Evolutionary conservation across 2,113 vertebrate species (phyloP).

Genomic region (Urocitellus parryii): DNA sequence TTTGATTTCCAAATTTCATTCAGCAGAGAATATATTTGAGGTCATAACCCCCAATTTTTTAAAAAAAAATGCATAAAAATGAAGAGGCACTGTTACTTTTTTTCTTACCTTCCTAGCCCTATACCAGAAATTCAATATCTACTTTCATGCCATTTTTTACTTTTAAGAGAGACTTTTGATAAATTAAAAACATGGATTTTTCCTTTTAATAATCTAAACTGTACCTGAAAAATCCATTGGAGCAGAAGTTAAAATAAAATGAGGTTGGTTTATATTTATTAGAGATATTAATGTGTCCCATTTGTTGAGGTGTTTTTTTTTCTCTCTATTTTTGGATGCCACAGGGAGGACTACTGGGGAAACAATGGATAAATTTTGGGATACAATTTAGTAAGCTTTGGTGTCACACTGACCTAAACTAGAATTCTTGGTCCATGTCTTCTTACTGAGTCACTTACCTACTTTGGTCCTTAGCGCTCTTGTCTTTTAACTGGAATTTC

Average conservation of each 20-base stretch:
- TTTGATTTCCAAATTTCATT: conserved; percentile 67
- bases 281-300: neutral
- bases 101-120: neutral
- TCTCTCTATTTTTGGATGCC: neutral
- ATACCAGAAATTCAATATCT: conserved; percentile 52
- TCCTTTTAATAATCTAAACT: neutral
- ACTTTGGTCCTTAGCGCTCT: neutral
- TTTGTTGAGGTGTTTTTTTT: neutral
- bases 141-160: conserved; percentile 51
- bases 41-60: neutral
- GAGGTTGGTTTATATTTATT: neutral
- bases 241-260: conserved; percentile 42
- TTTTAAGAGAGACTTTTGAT: conserved; percentile 47
- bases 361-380: neutral
- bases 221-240: neutral
- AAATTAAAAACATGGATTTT: conserved; percentile 38
- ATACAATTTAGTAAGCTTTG: neutral
- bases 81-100: neutral
- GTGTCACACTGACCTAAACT: neutral
- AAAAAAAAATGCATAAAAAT: conserved; percentile 16
- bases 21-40: conserved; percentile 48
- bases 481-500: neutral
- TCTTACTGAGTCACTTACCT: neutral
- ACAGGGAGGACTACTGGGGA: neutral
- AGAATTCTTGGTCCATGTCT: neutral